Base-by-base conservation (phyloP, 2,888 invertebrate genomes). In the Stegophylla sp. region DNA sequence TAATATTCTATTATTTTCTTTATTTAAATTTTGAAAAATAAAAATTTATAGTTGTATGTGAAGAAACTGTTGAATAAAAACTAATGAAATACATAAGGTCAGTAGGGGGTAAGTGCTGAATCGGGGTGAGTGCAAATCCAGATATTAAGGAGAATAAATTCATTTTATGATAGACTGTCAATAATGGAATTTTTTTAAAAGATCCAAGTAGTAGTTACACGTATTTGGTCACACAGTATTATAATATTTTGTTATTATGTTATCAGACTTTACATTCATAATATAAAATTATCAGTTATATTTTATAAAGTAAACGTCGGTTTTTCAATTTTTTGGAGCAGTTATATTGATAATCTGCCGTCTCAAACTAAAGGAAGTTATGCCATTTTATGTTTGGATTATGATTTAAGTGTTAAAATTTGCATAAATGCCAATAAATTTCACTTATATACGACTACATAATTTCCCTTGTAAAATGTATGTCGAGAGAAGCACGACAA, bases 401-500 rank as follows among this genome's bases (percentile, higher is more conserved):
- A 59, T 59, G 56, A 59, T 23, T 26, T 0, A n/a, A 59, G 26
- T 59, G 13, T 59, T 59, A 12, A 59, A 59, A 59, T 59, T 59
- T 1, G 10, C 26, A 26, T 59, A 23, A 12, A 5, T 59, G 23
- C 10, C 26, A 59, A 59, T 59, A 23, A 26, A 59, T 59, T 59
- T 59, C 10, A 59, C 13, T 59, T 26, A 59, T 23, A 13, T 59
- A 23, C 26, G 26, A 23, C 26, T 59, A 59, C 23, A 23, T 23
- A 59, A 23, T 59, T 59, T 59, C 56, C 56, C 26, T 59, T 59
- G 26, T 26, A 59, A 59, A 59, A 59, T 59, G 56, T 26, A 59
- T 26, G 56, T 1, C 56, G 56, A 23, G n/a, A 13, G 26, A 59
- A 59, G 56, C 26, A 23, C 26, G 56, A 59, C 56, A 26, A 34